phyloP scores from a whole-genome alignment of 2,888 invertebrate species.

The Muscina levida region DNA sequence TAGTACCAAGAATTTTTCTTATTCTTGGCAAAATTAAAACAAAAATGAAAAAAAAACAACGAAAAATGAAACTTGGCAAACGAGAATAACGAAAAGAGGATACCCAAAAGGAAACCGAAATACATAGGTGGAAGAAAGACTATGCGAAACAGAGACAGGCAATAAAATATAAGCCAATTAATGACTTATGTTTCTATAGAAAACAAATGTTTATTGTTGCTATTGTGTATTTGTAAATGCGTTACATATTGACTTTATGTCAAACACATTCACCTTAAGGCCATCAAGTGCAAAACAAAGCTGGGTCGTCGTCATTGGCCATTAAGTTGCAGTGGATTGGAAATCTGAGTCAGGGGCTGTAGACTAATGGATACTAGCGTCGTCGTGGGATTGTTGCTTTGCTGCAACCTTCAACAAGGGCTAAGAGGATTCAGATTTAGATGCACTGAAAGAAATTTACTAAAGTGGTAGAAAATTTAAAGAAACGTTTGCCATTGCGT shows the following conservation, averaged over 20 bases:
- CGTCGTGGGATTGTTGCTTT: too few species aligned
- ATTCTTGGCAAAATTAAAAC: slow-evolving; percentile 4
- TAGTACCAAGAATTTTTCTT: slow-evolving; percentile 5
- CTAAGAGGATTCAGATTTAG: too few species aligned
- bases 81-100: too few species aligned
- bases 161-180: slow-evolving; percentile 53
- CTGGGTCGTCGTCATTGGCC: too few species aligned
- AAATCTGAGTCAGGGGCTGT: too few species aligned
- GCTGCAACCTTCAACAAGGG: too few species aligned
- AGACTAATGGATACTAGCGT: not conserved
- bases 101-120: too few species aligned
- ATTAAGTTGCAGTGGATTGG: too few species aligned
- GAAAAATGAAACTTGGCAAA: not conserved
- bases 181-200: slow-evolving; percentile 6
- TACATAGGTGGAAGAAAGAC: too few species aligned
- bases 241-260: slow-evolving; percentile 41
- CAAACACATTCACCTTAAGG: slow-evolving; percentile 15
- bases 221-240: slow-evolving; percentile 25
- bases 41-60: not conserved
- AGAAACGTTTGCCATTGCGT: too few species aligned
- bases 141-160: not conserved
- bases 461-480: too few species aligned
- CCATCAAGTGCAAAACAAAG: not conserved
- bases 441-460: too few species aligned
- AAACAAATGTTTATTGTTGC: slow-evolving; percentile 8